Evolutionary conservation across 1,140 invertebrate species (phyloP), one percentile per base, ranked within the genome.

Genomic region (Drosophila paulistorum): DNA sequence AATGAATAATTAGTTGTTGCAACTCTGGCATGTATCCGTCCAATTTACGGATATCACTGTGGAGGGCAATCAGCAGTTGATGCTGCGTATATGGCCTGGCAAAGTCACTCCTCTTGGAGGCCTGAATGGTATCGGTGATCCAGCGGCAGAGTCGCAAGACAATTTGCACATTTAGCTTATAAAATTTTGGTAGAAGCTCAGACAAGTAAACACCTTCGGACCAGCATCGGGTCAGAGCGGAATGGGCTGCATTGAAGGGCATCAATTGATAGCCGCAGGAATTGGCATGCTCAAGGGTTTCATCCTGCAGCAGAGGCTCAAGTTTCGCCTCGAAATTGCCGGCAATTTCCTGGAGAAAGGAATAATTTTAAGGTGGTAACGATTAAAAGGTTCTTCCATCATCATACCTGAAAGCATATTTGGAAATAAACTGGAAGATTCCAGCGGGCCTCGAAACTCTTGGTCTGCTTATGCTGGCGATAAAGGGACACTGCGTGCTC

Each of bases 381-480:
- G 54, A 13, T 54, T 6, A 9, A 10, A 20, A 0, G 9, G 7
- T 11, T 0, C n/a, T 42, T 13, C 7, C 33, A 14, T 13, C n/a
- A 41, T 0, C 55, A 26, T 57, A 91, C 90, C 74, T 98, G 97
- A 93, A 98, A 96, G 74, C 96, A 93, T 83, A 99, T 98, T 93
- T 99, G 98, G 93, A 97, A 99, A 92, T 99, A 98, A 14, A 99
- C 97, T 35, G 97, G 96, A 30, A 99, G 93, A 93, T 98, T 98
- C 97, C 98, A 99, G 81, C 96, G 96, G 65, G 95, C 94, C 58
- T 97, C 93, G 92, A 98, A 98, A 55, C 93, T 94, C 81, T 94
- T 94, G 74, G 95, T 96, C 67, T 95, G 95, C 30, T 93, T 90
- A 90, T 96, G 95, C 71, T 93, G 91, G 71, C 94, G 94, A 51